phyloP scores from a whole-genome alignment of 2,113 vertebrate species.

The Ciconia stormi region DNA sequence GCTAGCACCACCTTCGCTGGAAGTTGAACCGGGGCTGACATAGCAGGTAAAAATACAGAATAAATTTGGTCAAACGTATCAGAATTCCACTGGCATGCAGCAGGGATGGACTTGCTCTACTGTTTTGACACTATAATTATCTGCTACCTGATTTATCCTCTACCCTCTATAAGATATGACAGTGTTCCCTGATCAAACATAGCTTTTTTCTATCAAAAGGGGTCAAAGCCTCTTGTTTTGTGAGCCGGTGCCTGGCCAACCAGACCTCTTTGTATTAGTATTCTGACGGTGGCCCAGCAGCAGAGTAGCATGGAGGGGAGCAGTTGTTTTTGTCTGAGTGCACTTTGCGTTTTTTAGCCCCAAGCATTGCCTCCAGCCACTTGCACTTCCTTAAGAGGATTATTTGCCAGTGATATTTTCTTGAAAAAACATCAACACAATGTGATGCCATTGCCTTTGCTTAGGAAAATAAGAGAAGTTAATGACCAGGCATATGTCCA shows the following conservation, averaged over 20 bases:
- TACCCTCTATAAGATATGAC: neutral
- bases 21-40: rapidly evolving
- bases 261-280: constrained; percentile 28
- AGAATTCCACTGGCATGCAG: neutral
- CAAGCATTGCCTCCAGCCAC: constrained; percentile 73
- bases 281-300: constrained; percentile 5
- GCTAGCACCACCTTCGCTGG: neutral
- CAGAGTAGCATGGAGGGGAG: neutral
- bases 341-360: constrained; percentile 57
- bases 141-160: neutral
- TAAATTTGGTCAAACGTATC: neutral
- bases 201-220: neutral
- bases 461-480: constrained; percentile 65
- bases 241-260: neutral
- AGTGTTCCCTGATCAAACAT: neutral
- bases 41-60: neutral
- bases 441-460: constrained; percentile 55
- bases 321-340: constrained; percentile 55
- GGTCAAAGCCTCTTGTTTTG: neutral
- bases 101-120: neutral
- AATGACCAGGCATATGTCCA: constrained; percentile 29
- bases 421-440: constrained; percentile 57
- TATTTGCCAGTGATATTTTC: constrained; percentile 70
- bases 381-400: constrained; percentile 75
- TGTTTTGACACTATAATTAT: neutral